Percentiles rank a stretch among this genome's conserved stretches.
Evolutionary conservation across 2,888 invertebrate genomes (phyloP).

Genomic region (Desoria tigrina): DNA sequence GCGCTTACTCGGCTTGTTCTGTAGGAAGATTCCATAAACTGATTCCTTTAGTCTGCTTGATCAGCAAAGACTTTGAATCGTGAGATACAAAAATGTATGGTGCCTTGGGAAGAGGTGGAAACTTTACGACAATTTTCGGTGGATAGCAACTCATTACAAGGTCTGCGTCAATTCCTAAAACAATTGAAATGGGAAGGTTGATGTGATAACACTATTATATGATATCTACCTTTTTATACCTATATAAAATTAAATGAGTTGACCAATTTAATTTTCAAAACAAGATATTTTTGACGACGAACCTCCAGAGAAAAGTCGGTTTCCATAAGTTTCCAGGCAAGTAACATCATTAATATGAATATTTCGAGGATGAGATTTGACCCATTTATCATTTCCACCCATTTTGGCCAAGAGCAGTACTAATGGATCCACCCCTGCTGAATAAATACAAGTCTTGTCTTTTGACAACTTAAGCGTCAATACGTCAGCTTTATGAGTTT

Average conservation of each 20-base stretch:
- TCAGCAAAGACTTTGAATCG: conserved; percentile 26
- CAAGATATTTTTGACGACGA: conserved; percentile 15
- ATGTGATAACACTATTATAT: background rate
- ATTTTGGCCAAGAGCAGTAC: conserved; percentile 74
- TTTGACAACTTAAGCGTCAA: conserved; percentile 71
- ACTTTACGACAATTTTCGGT: conserved; percentile 46
- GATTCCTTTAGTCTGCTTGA: conserved; percentile 38
- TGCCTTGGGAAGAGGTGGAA: conserved; percentile 45
- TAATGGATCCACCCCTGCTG: conserved; percentile 77
- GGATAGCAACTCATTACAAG: conserved; percentile 49
- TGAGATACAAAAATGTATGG: conserved; percentile 33
- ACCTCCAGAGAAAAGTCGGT: conserved; percentile 75
- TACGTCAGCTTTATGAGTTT: conserved; percentile 80
- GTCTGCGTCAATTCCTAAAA: conserved; percentile 49
- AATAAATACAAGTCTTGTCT: conserved; percentile 70
- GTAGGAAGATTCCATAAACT: conserved; percentile 48
- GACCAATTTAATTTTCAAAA: background rate
- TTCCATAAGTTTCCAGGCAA: conserved; percentile 66
- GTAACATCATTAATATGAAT: conserved; percentile 87
- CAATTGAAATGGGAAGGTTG: background rate
- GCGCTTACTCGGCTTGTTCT: conserved; percentile 36
- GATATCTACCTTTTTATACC: background rate
- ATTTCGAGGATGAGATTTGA: conserved; percentile 74
- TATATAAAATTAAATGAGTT: background rate
- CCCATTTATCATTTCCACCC: conserved; percentile 70